Evolutionary conservation across 2,797 vertebrate genomes (phyloP), one percentile per base, ranked within the genome.

Genomic region (Emydoidea blandingii): DNA sequence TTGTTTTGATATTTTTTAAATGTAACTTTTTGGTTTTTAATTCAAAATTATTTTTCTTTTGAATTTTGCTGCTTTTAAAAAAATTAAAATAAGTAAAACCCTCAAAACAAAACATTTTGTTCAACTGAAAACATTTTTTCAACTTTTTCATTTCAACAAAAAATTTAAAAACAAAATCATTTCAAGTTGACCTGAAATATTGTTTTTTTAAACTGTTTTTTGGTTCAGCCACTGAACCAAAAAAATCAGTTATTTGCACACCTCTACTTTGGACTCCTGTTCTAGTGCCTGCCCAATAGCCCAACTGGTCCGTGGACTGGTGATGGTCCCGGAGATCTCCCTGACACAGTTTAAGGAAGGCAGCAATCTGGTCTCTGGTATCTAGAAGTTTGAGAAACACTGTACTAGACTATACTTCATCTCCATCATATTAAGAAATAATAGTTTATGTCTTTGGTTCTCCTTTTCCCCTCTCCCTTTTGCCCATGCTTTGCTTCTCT

Each of bases 401-500:
- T 23, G 9, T 19, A 23, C 37, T 41, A 41, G 11, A 41, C n/a
- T 1, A 57, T 5, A 1, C 6, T 68, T 12, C n/a, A 81, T 76
- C 25, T 84, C 34, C 1, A 0, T 41, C 21, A 27, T 23, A 15
- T 8, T 52, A 50, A 41, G 8, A 85, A 59, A n/a, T 44, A 3
- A 65, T 79, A 83, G 78, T 29, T 37, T 8, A 0, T 15, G 3
- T 37, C 3, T 47, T 44, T 2, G 4, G 12, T 68, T 65, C 18
- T 74, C 18, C 4, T 29, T 84, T 31, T 12, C 31, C 54, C 4
- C 27, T 68, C 14, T 53, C 12, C 78, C n/a, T 4, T 12, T 44
- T 14, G 56, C 3, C 37, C 31, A 19, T 1, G 25, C 15, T 31
- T 0, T 53, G 10, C 5, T 85, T 88, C 81, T 86, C 91, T 3